These are phyloP conservation scores for Corythornis leucogaster DNA, from an alignment of 2,797 vertebrate genomes.

Conservation along the genomic window DNA sequence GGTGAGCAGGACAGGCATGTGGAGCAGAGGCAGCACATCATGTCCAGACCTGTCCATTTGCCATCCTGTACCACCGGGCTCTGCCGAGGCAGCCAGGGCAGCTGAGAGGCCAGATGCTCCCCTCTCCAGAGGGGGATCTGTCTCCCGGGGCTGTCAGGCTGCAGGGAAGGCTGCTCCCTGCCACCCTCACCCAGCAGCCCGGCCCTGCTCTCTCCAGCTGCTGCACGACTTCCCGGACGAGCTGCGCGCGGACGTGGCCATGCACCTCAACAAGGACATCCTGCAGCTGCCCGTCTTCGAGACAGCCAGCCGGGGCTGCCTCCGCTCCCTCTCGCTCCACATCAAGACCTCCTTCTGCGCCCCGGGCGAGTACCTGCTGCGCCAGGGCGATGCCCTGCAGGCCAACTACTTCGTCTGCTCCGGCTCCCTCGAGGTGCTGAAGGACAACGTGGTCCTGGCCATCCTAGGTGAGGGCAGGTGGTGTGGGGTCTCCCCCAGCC, in stretches of 20 bases:
- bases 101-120: neutral
- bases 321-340: slow-evolving; percentile 94
- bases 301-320: slow-evolving; percentile 91
- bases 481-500: neutral
- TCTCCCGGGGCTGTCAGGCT: neutral
- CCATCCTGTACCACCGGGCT: neutral
- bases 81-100: neutral
- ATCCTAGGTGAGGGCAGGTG: slow-evolving; percentile 87
- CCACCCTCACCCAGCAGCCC: neutral
- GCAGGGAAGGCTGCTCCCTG: neutral
- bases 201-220: slow-evolving; percentile 76
- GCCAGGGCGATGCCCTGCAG: slow-evolving; percentile 92
- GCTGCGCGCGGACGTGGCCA: slow-evolving; percentile 92
- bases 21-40: neutral
- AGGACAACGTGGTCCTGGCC: slow-evolving; percentile 90
- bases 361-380: slow-evolving; percentile 93
- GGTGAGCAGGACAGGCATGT: accelerated
- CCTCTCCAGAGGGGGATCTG: accelerated
- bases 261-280: slow-evolving; percentile 98
- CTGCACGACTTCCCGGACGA: slow-evolving; percentile 96
- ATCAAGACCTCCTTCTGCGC: slow-evolving; percentile 96
- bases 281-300: slow-evolving; percentile 93
- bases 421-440: slow-evolving; percentile 94
- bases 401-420: slow-evolving; percentile 95
- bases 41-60: neutral